These are phyloP conservation scores for Bimastos eiseni DNA, from an alignment of 2,888 invertebrate genomes.

Conservation along the genomic window DNA sequence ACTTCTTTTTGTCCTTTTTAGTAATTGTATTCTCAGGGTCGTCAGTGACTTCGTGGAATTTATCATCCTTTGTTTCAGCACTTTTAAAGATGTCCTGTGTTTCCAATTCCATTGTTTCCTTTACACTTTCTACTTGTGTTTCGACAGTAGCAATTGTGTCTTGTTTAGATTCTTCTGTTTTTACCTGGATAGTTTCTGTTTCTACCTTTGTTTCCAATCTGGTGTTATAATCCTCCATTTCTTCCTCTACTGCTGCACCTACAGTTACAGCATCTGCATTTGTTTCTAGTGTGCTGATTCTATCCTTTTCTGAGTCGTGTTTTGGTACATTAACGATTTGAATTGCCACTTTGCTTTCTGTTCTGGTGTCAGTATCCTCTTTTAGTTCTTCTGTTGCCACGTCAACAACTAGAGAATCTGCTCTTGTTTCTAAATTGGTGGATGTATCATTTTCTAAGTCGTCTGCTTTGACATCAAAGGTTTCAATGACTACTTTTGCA, in stretches of 20 bases:
- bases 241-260: not conserved
- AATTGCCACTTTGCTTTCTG: not conserved
- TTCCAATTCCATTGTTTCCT: not conserved
- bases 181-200: too few species aligned
- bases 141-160: not conserved
- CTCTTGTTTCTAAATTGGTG: not conserved
- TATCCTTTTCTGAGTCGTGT: not conserved
- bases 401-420: not conserved
- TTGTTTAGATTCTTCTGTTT: too few species aligned
- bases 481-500: not conserved
- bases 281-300: not conserved
- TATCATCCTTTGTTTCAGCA: not conserved
- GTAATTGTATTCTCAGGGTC: not conserved
- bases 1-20: too few species aligned
- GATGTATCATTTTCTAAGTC: not conserved
- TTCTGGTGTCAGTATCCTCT: not conserved
- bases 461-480: not conserved
- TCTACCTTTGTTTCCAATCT: not conserved
- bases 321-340: not conserved
- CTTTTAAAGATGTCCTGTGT: not conserved
- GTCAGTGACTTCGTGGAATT: not conserved
- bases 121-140: not conserved
- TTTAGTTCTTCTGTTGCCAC: not conserved
- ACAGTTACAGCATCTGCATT: not conserved
- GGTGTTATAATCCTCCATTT: not conserved